Conservation (phyloP, 2,113 vertebrate species). For the Camelus dromedarius region DNA sequence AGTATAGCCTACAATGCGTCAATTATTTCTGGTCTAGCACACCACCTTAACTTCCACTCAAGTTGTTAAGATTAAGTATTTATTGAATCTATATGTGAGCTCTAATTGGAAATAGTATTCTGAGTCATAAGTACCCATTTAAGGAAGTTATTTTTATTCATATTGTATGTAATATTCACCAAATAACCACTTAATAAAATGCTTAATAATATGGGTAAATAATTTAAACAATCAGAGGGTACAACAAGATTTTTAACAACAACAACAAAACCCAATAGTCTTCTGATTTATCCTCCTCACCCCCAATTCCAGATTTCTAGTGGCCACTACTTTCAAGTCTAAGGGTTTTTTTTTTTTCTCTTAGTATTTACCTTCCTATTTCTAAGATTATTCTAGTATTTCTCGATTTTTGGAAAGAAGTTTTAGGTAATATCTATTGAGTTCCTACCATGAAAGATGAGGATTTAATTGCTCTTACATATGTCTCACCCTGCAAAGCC, state of each 20-base stretch:
- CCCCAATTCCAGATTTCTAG: not conserved
- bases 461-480: not conserved
- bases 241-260: not conserved
- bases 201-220: not conserved
- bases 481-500: not conserved
- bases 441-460: not conserved
- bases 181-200: conserved; percentile 29
- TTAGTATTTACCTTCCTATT: not conserved
- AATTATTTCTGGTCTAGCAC: not conserved
- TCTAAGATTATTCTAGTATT: not conserved
- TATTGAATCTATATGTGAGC: not conserved
- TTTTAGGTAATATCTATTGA: not conserved
- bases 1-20: too few relatives aligned
- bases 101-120: conserved; percentile 10
- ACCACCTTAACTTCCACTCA: not conserved
- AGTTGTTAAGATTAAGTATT: not conserved
- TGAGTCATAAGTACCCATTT: not conserved
- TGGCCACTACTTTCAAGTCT: not conserved
- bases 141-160: not conserved
- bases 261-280: not conserved
- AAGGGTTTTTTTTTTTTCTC: not conserved
- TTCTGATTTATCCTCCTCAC: not conserved
- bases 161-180: not conserved
- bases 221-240: not conserved
- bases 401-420: not conserved